Conservation (phyloP, 2,888 invertebrate genomes). For the Furcula furcula region DNA sequence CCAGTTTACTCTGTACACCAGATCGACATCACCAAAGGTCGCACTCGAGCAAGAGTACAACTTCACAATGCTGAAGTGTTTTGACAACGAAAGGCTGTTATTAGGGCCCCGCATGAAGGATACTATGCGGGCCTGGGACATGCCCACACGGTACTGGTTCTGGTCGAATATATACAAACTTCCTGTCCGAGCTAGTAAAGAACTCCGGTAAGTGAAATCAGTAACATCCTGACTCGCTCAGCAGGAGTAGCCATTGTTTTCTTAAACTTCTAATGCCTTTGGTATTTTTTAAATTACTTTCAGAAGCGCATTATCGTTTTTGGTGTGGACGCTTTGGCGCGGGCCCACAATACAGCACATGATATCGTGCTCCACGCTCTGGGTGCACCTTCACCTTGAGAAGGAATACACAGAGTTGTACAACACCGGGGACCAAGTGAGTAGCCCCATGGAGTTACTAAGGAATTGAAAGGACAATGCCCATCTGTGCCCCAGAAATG, state of each 20-base stretch:
- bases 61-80: conserved; percentile 88
- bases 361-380: conserved; percentile 88
- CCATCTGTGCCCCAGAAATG: too few relatives aligned
- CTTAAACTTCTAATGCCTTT: neutral
- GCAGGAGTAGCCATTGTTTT: too few relatives aligned
- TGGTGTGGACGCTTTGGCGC: conserved; percentile 91
- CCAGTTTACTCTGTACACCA: too few relatives aligned
- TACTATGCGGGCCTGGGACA: conserved; percentile 92
- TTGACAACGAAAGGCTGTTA: conserved; percentile 87
- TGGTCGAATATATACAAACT: conserved; percentile 88
- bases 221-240: neutral
- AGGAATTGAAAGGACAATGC: too few relatives aligned
- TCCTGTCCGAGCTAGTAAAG: conserved; percentile 43
- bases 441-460: conserved; percentile 6
- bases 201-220: conserved; percentile 46
- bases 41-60: conserved; percentile 76
- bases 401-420: conserved; percentile 84
- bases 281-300: conserved; percentile 12
- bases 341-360: conserved; percentile 92
- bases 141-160: conserved; percentile 94
- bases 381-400: conserved; percentile 89
- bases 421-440: conserved; percentile 75
- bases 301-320: conserved; percentile 85
- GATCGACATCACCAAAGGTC: too few relatives aligned
- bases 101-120: conserved; percentile 87